phyloP scores from a whole-genome alignment of 2,888 invertebrate genomes.

The Heliothis peltigera region DNA sequence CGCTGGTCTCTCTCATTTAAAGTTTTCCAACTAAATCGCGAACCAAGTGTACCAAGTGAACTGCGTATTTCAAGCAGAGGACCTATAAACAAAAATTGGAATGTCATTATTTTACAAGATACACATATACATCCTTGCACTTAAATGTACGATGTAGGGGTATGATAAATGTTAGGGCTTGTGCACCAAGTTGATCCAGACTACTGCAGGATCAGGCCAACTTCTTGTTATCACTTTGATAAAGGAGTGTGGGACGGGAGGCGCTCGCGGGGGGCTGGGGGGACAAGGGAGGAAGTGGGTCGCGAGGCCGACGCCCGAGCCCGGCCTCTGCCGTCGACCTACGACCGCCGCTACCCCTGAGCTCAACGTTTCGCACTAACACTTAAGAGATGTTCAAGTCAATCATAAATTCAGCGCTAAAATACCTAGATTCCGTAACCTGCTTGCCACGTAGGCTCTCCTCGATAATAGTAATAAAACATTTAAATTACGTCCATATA shows the following conservation, averaged over 20 bases:
- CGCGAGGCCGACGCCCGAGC: constrained; percentile 86
- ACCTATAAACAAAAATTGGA: too few relatives aligned
- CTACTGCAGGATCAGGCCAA: constrained; percentile 65
- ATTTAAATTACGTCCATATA: neutral
- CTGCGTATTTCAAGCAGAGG: neutral
- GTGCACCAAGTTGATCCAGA: constrained; percentile 37
- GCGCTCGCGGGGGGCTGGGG: constrained; percentile 63
- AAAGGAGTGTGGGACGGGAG: constrained; percentile 74
- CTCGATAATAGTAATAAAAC: neutral
- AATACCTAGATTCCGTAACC: constrained; percentile 22
- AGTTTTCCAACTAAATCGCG: neutral
- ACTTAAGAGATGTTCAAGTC: constrained; percentile 57
- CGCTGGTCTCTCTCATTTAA: neutral
- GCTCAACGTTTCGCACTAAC: constrained; percentile 68
- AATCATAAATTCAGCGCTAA: constrained; percentile 44
- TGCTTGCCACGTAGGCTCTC: constrained; percentile 22
- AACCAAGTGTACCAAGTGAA: too few relatives aligned
- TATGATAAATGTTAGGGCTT: constrained; percentile 45
- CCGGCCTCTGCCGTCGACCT: constrained; percentile 79
- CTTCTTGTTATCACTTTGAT: constrained; percentile 81
- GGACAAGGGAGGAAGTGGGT: constrained; percentile 80
- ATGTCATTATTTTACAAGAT: too few relatives aligned
- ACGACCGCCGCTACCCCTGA: constrained; percentile 76
- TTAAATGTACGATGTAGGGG: constrained; percentile 17
- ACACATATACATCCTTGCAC: constrained; percentile 7